Base-by-base conservation (phyloP, 2,888 invertebrate species). In the Monoplex corrugatus region DNA sequence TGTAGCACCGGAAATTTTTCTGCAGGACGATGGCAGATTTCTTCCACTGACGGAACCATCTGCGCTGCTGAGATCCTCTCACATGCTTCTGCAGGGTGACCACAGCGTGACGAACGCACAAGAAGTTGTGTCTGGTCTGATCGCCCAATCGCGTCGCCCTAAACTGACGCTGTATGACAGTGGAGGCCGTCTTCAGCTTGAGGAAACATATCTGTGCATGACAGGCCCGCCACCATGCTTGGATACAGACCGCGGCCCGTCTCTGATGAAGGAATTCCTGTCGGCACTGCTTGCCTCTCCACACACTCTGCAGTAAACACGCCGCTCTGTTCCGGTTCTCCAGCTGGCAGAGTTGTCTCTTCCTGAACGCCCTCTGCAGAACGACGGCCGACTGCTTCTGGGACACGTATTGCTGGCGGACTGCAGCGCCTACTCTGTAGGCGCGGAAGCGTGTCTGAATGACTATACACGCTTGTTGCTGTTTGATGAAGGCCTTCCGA, bases 101-200 rank as follows among this genome's bases (percentile, higher is more conserved):
- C 10, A 87, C 90, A 28, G 92, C 86, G 10, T 32, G 32, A n/a
- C 68, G 89, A 57, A 80, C 80, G n/a, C 63, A 28, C n/a, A 87
- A 13, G 82, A 88, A 93, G 19, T 78, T 44, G 35, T 40, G 40
- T 57, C 92, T 89, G n/a, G 88, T 44, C 23, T 44, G 23, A 44
- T 32, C 78, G 3, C 86, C 80, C 44, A 85, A 19, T 28, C 86
- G 23, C 50, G 75, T 80, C 10, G 92, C 93, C 44, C 93, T 90
- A 38, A 91, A 91, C 68, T 90, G 86, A 35, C 89, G 88, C 90
- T 94, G 94, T 43, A 94, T 91, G 19, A 89, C 72, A 5, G 44
- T 63, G 50, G 83, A 85, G 10, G 91, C 90, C 38, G 87, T 84
- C 57, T 38, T 80, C 50, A 72, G 43, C n/a, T 19, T 50, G 23